phyloP scores from a whole-genome alignment of 2,888 invertebrate species.

The Linhomoeus sp. region DNA sequence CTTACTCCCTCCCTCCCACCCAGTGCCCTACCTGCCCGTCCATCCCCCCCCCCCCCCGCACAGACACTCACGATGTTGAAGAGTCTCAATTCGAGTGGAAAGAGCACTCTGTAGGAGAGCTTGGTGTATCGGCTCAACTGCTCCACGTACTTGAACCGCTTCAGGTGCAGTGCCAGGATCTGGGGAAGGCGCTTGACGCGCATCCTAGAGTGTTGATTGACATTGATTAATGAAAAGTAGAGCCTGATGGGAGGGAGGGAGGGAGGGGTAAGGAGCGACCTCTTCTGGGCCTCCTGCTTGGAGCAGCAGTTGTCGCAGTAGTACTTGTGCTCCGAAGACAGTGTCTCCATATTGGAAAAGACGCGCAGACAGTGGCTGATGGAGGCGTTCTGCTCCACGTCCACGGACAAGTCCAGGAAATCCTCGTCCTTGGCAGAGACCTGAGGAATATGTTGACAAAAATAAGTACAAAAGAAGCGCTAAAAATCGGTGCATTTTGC shows the following conservation, averaged over 20 bases:
- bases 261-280: constrained; percentile 17
- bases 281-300: constrained; percentile 85
- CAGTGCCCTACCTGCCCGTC: too few species aligned
- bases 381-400: constrained; percentile 96
- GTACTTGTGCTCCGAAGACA: constrained; percentile 97
- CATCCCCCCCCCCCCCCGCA: too few species aligned
- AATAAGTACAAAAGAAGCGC: too few species aligned
- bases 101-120: constrained; percentile 94
- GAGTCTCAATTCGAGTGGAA: constrained; percentile 84
- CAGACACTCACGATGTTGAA: constrained; percentile 68
- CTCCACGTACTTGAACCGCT: constrained; percentile 60
- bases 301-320: constrained; percentile 98
- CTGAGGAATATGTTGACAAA: too few species aligned
- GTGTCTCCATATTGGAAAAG: constrained; percentile 86
- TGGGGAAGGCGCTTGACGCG: constrained; percentile 91
- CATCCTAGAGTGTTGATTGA: constrained; percentile 60
- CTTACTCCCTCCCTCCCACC: too few species aligned
- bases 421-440: constrained; percentile 95
- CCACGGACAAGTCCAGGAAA: constrained; percentile 93
- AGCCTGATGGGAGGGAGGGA: background rate
- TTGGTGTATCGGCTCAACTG: constrained; percentile 96
- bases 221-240: too few species aligned
- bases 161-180: constrained; percentile 88
- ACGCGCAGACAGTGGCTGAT: constrained; percentile 93
- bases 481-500: too few species aligned